Evolutionary conservation across 35 echinoderm and acorn worm species (phyloP), one percentile per base, ranked within the genome.

Genomic region (Stichopus chloronotus): DNA sequence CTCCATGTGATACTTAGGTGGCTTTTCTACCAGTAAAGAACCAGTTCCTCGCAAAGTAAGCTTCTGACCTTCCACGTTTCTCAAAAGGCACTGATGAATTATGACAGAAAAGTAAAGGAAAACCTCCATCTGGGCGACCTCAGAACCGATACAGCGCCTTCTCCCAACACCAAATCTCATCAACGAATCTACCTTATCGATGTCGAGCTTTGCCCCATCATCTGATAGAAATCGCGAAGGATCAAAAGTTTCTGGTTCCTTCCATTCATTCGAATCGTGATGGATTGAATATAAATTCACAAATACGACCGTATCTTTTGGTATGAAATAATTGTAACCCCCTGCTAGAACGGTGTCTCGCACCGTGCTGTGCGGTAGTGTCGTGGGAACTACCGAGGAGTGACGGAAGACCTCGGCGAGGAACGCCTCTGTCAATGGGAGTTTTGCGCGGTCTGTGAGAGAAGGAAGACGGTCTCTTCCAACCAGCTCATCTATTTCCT

Each of bases 111-210:
- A 92, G 86, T 92, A 95, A 7, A 98, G 56, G 58, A 98, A 98
- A 9, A 95, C 21, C 86, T 98, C 94, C 11, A 92, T 92, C 61
- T 91, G 90, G 20, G 93, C 94, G 55, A 96, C 56, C 25, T 96
- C 93, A 6, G 92, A 92, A 11, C 97, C 97, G 14, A 96, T 76
- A 63, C 97, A 98, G 57, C 94, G 72, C 20, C 97, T 69, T 69
- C 97, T 54, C 0, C 97, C 97, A 43, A 90, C 97, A 8, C 94
- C 90, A 85, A 98, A 98, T 52, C 95, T 91, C 83, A 96, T 78
- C 43, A 96, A 78, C 20, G 93, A 71, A 9, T 94, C 93, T 24
- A 88, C 91, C 68, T 92, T 95, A 13, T 92, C 65, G 8, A 57
- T 74, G 86, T 98, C 94, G 20, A 98, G 8, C 24, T 78, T 56